Evolutionary conservation across 1,140 invertebrate species (phyloP), one percentile per base, ranked within the genome.

Genomic region (Nephila pilipes): DNA sequence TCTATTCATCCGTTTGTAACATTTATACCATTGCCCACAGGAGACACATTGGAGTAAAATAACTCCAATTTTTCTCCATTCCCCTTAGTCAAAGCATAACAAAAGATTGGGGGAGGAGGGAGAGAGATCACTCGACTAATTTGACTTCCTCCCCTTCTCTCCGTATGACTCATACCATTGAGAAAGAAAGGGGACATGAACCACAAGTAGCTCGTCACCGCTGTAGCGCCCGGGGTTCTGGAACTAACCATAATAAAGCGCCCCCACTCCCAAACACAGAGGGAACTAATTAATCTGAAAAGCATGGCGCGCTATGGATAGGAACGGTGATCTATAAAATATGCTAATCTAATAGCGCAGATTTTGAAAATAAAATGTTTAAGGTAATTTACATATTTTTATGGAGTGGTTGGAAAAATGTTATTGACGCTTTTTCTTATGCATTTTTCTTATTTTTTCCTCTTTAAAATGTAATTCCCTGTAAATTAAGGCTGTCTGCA

Each of bases 231-330:
- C 57, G 85, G 85, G 85, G 58, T 29, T 22, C 20, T 22, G 32
- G 22, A 4, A 46, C 22, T 6, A 65, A 65, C 38, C n/a, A n/a
- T n/a, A n/a, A n/a, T n/a, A n/a, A n/a, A n/a, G 5, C n/a, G 18
- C 22, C 6, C 25, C 60, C 4, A 14, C 16, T 36, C 55, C 29
- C 54, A 14, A 87, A 32, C 22, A 14, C 29, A 87, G 85, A 32
- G 29, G 29, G 55, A 65, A 20, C 58, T 87, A 87, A 87, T 87
- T 87, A 87, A 87, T 63, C 85, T 81, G 22, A 6, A 81, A n/a
- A 75, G 69, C 12, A 16, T 75, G 69, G 29, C 25, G 69, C 32
- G 29, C 29, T 36, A 75, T 75, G 32, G 1, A 60, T 60, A 60
- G 12, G n/a, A 22, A 22, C 79, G 22, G 1, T 0, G 38, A 25